phyloP scores from a whole-genome alignment of 2,113 vertebrate species.

The Rhizomys pruinosus region DNA sequence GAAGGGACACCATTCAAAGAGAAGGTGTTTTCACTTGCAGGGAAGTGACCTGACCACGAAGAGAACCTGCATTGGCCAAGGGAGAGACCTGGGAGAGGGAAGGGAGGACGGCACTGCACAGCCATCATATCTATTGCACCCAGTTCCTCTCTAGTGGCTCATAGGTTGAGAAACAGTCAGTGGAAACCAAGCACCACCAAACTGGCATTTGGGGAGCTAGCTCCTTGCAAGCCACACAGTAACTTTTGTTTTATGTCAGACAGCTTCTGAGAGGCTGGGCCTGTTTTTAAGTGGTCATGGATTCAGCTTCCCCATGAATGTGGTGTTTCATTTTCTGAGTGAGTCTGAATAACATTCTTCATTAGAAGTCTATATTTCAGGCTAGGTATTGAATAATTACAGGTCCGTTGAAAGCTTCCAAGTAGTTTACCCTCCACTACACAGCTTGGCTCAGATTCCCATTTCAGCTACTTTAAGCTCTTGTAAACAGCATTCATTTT shows the following conservation, averaged over 20 bases:
- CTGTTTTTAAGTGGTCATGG: conserved; percentile 55
- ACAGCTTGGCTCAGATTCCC: conserved; percentile 56
- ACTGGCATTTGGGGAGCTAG: background rate
- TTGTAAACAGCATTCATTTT: conserved; percentile 81
- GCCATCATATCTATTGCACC: background rate
- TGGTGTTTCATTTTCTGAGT: conserved; percentile 63
- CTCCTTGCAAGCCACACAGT: background rate
- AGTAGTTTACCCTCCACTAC: conserved; percentile 27
- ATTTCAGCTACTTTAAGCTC: conserved; percentile 61
- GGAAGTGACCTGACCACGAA: background rate
- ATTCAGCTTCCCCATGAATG: conserved; percentile 61
- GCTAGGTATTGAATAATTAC: conserved; percentile 61
- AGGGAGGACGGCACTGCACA: background rate
- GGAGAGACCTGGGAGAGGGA: too few relatives aligned
- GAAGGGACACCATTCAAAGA: background rate
- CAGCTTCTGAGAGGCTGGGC: background rate
- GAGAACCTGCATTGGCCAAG: background rate
- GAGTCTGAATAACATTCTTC: conserved; percentile 44
- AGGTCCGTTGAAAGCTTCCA: conserved; percentile 55
- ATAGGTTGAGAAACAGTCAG: background rate
- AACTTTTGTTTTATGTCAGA: conserved; percentile 49
- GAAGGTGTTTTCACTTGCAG: conserved; percentile 25
- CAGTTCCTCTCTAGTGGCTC: background rate
- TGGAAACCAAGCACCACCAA: background rate
- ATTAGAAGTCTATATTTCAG: conserved; percentile 53